Base-by-base conservation (phyloP, 2,888 invertebrate species). In the Seira ritae region DNA sequence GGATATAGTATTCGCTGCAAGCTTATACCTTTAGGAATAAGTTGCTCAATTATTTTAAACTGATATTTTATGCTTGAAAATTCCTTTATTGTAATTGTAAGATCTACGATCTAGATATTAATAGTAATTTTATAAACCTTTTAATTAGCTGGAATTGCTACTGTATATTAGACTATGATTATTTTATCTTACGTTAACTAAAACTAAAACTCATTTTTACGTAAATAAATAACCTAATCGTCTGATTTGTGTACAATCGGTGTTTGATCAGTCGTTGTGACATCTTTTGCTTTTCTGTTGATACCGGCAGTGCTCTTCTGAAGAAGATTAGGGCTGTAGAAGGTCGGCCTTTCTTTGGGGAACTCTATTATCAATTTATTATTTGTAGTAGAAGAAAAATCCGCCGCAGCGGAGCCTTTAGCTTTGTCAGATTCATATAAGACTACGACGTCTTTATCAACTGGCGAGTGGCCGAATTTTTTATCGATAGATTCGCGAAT, bases 1-100 rank as follows among this genome's bases (percentile, higher is more conserved):
- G 88, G 99, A 99, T 91, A 99, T 99, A 90, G 97, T 99, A n/a
- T 99, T 99, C 92, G 99, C 99, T 22, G 98, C 99, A 80, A 98
- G 98, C 91, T 93, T 99, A 74, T 99, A 99, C 91, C 92, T 98
- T 89, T 97, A 93, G 93, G 42, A n/a, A n/a, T n/a, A n/a, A n/a
- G n/a, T n/a, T n/a, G n/a, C n/a, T n/a, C n/a, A n/a, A n/a, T n/a
- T n/a, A n/a, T n/a, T n/a, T n/a, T n/a, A n/a, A n/a, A n/a, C n/a
- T n/a, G n/a, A n/a, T n/a, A n/a, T n/a, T n/a, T n/a, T n/a, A n/a
- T n/a, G n/a, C n/a, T n/a, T n/a, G n/a, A n/a, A n/a, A n/a, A n/a
- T n/a, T n/a, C n/a, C n/a, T n/a, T n/a, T n/a, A n/a, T n/a, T n/a
- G n/a, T n/a, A n/a, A n/a, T n/a, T n/a, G n/a, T n/a, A n/a, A n/a